These are phyloP conservation scores for Deladenus siricidicola DNA, from an alignment of 2,888 invertebrate genomes.

Conservation along the genomic window DNA sequence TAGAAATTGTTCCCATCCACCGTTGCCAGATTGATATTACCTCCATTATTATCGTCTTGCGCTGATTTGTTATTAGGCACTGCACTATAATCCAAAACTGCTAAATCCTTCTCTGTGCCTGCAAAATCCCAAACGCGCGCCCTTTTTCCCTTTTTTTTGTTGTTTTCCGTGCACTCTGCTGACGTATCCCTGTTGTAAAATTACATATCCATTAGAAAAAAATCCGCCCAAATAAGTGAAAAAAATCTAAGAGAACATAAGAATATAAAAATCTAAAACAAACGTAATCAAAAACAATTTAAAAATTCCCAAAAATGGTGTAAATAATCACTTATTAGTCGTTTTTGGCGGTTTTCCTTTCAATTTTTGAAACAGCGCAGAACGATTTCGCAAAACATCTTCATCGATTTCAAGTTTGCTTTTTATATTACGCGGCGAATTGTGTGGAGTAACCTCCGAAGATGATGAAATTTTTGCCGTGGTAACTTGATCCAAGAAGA, in stretches of 20 bases:
- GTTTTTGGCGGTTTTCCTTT: slow-evolving; percentile 55
- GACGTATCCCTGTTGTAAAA: background rate
- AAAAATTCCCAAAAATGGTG: background rate
- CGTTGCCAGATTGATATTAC: slow-evolving; percentile 62
- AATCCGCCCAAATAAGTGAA: too few relatives aligned
- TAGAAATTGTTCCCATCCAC: slow-evolving; percentile 59
- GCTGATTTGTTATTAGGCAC: background rate
- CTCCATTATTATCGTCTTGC: background rate
- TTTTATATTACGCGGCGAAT: slow-evolving; percentile 5
- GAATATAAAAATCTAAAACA: background rate
- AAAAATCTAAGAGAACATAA: slow-evolving; percentile 7
- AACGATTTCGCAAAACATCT: slow-evolving; percentile 67
- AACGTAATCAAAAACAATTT: background rate
- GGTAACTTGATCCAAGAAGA: too few relatives aligned
- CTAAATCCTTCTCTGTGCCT: slow-evolving; percentile 36
- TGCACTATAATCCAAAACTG: slow-evolving; percentile 56
- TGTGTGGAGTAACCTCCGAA: slow-evolving; percentile 4
- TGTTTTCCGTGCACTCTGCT: background rate
- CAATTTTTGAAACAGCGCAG: slow-evolving; percentile 62
- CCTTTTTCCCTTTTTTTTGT: slow-evolving; percentile 40
- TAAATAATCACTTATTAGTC: background rate
- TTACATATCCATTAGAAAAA: too few relatives aligned
- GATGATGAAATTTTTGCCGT: slow-evolving; percentile 5
- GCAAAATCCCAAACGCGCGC: slow-evolving; percentile 44
- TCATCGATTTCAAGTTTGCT: slow-evolving; percentile 58